phyloP scores from a whole-genome alignment of 2,888 invertebrate species.

The Drosophila helvetica region DNA sequence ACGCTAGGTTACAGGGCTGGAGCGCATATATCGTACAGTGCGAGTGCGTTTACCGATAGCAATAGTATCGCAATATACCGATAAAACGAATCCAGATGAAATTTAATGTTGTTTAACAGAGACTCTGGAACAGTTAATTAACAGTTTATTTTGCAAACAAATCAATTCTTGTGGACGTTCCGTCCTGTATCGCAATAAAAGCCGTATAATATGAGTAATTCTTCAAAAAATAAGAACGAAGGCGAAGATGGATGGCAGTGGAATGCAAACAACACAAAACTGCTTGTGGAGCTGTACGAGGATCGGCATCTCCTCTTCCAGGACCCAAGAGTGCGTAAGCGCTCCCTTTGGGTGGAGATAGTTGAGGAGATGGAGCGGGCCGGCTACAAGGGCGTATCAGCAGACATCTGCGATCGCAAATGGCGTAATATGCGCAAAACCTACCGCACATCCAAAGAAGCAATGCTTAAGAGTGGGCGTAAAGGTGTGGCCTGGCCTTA shows the following conservation, averaged over 20 bases:
- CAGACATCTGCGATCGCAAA: slow-evolving; percentile 61
- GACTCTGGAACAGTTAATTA: neutral
- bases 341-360: slow-evolving; percentile 54
- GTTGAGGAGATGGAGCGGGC: slow-evolving; percentile 56
- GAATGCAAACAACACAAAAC: slow-evolving; percentile 53
- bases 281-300: slow-evolving; percentile 54
- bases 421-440: slow-evolving; percentile 66
- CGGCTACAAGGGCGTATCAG: slow-evolving; percentile 56
- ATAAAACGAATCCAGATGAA: neutral
- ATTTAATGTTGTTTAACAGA: neutral
- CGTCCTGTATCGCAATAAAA: neutral
- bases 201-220: neutral
- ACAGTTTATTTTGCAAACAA: neutral
- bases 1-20: too few relatives aligned
- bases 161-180: neutral
- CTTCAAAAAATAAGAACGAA: slow-evolving; percentile 35
- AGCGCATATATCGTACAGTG: too few relatives aligned
- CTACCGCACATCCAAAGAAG: slow-evolving; percentile 56
- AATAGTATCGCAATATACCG: too few relatives aligned
- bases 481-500: slow-evolving; percentile 58
- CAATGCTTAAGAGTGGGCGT: slow-evolving; percentile 49
- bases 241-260: slow-evolving; percentile 59
- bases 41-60: too few relatives aligned
- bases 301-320: slow-evolving; percentile 47
- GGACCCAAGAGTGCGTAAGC: slow-evolving; percentile 55